Evolutionary conservation across 2,113 vertebrate species (phyloP).

Genomic region (Rhinoptilus africanus): DNA sequence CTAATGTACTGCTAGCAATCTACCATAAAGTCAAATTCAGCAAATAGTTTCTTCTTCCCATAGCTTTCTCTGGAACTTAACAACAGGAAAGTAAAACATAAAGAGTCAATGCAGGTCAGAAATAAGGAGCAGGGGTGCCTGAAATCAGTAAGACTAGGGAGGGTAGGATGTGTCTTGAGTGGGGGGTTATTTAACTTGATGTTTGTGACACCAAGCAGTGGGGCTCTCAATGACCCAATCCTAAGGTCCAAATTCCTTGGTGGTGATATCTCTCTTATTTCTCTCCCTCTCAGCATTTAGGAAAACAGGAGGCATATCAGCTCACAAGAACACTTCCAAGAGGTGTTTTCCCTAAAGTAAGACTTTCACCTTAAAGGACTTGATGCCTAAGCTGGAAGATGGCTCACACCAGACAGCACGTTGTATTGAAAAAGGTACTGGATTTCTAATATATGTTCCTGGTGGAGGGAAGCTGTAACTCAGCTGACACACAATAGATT

Average conservation of each 20-base stretch:
- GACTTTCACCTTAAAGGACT: neutral
- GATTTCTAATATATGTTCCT: neutral
- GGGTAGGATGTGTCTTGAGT: neutral
- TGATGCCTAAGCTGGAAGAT: neutral
- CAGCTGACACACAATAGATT: neutral
- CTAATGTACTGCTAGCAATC: neutral
- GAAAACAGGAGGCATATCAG: neutral
- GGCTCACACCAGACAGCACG: neutral
- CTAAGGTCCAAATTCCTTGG: neutral
- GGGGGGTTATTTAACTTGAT: neutral
- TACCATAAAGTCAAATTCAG: neutral
- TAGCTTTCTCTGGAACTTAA: neutral
- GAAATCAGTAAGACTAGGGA: neutral
- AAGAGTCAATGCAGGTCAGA: neutral
- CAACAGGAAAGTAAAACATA: neutral
- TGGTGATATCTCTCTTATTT: neutral
- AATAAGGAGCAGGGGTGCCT: neutral
- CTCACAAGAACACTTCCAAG: neutral
- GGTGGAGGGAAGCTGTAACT: neutral
- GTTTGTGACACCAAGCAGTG: neutral
- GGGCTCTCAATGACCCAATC: neutral
- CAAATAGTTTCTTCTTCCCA: neutral
- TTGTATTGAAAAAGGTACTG: neutral
- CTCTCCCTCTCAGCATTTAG: neutral
- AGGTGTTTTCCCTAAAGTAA: neutral